Evolutionary conservation across 1,140 invertebrate species (phyloP), one percentile per base, ranked within the genome.

Genomic region (Limonius californicus): DNA sequence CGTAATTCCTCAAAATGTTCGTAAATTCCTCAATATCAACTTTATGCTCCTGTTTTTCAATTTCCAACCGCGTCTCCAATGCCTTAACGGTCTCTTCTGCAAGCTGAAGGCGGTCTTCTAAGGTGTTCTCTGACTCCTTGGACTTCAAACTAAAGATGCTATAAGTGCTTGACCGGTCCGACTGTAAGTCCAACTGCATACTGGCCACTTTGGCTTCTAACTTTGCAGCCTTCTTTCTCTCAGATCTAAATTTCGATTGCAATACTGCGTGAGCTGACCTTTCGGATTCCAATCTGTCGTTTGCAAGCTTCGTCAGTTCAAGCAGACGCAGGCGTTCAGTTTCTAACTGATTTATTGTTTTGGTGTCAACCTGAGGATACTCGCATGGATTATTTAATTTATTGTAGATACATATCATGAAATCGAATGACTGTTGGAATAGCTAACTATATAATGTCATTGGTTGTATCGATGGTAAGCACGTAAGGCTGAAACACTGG

Each of bases 271-370:
- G 66, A n/a, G 64, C 59, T 20, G 68, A 67, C 64, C 81, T 74
- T 68, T 84, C 83, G n/a, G 78, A 68, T 15, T 83, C 77, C 16
- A 85, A 60, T 18, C 82, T 76, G 30, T 78, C 76, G 64, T 80
- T 80, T 0, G 81, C 68, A 0, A 76, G 70, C n/a, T 79, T 74
- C 8, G 80, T 75, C 1, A 85, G 66, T 35, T 84, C 77, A 62
- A 85, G 65, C 6, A 85, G 66, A 42, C 80, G 72, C 57, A 81
- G 69, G 47, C 80, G 78, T 66, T 86, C 83, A 23, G 78, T 78
- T 72, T 85, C 83, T 1, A 84, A 70, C 6, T 77, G 23, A 27
- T 27, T 27, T 27, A 27, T 27, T 3, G 23, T 9, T 27, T 27
- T 27, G 3, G 23, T 27, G 9, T 27, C 23, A n/a, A n/a, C n/a